Evolutionary conservation across 2,888 invertebrate genomes (phyloP).

Genomic region (Netelia virgata): DNA sequence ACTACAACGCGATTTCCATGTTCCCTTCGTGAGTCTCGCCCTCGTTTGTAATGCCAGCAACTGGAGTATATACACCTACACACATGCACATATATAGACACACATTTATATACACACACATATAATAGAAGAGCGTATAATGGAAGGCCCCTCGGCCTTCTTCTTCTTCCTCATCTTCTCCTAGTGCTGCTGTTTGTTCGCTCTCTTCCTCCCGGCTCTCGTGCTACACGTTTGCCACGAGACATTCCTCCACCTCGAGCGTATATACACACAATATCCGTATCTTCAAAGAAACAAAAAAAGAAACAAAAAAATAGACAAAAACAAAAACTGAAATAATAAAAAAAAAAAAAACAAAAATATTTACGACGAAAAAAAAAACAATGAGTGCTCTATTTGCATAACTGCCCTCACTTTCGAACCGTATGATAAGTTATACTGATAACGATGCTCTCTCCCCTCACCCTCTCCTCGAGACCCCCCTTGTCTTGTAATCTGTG

Average conservation of each 20-base stretch:
- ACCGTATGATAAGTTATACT: slow-evolving; percentile 68
- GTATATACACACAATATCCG: slow-evolving; percentile 28
- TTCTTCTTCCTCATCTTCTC: slow-evolving; percentile 37
- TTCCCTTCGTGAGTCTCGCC: slow-evolving; percentile 50
- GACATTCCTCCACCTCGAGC: slow-evolving; percentile 43
- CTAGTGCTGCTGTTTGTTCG: slow-evolving; percentile 27
- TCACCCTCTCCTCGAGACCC: slow-evolving; percentile 38
- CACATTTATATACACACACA: neutral
- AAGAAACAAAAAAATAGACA: neutral
- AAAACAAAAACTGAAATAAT: neutral
- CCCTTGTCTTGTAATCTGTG: slow-evolving; percentile 62
- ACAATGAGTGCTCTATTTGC: slow-evolving; percentile 70
- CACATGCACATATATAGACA: neutral
- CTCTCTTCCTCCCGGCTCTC: slow-evolving; percentile 41
- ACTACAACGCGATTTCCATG: slow-evolving; percentile 41
- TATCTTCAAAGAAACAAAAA: neutral
- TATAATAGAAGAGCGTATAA: neutral
- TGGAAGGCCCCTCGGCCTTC: slow-evolving; percentile 55
- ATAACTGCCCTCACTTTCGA: slow-evolving; percentile 71
- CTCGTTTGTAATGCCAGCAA: slow-evolving; percentile 51
- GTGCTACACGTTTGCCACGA: slow-evolving; percentile 66
- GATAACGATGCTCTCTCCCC: slow-evolving; percentile 60
- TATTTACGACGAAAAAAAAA: slow-evolving; percentile 34
- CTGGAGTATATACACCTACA: slow-evolving; percentile 33
- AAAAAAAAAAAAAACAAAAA: neutral